Base-by-base conservation (phyloP, 2,888 invertebrate species). In the Drosophila acutilabella region DNA sequence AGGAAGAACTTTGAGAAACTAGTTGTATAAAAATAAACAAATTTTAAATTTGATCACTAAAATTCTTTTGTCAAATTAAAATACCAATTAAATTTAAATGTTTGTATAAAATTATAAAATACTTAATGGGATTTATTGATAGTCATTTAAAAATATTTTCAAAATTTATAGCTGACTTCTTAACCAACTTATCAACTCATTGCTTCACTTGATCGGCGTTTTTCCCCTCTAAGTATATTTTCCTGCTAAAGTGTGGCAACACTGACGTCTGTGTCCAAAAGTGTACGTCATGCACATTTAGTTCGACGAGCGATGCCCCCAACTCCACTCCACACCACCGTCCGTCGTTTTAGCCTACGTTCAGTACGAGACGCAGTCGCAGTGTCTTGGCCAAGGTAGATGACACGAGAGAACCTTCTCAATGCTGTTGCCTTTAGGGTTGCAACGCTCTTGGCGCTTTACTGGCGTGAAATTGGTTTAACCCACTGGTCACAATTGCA, bases 401-500 rank as follows among this genome's bases (percentile, higher is more conserved):
- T 72, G 73, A 79, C 73, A 68, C 70, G 71, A 77, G 74, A 77
- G 74, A 83, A 82, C 65, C 62, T 81, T 73, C 74, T 73, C 80
- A 71, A 66, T 78, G 81, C 64, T 66, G 54, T 79, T 66, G 71
- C 57, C 53, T 56, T 41, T 71, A 80, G 77, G 75, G 79, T 74
- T 80, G 89, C 84, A 85, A 82, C 83, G 80, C 85, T 88, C 79
- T 76, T 78, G 84, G 78, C 84, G 89, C 78, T 87, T 88, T 82
- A 75, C 87, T 70, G 87, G 89, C 90, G 90, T 90, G 81, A 91
- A 91, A 91, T 90, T 88, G 89, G 90, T 82, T 89, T 91, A 81
- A 90, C 89, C 82, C 85, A 85, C 89, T 85, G 85, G 89, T 85
- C 85, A 85, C 89, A 85, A 85, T 85, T 85, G 80, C 89, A 89